These are phyloP conservation scores for human (Homo sapiens) DNA, from an alignment of 2,113 vertebrate genomes.

Conservation along the genomic window DNA sequence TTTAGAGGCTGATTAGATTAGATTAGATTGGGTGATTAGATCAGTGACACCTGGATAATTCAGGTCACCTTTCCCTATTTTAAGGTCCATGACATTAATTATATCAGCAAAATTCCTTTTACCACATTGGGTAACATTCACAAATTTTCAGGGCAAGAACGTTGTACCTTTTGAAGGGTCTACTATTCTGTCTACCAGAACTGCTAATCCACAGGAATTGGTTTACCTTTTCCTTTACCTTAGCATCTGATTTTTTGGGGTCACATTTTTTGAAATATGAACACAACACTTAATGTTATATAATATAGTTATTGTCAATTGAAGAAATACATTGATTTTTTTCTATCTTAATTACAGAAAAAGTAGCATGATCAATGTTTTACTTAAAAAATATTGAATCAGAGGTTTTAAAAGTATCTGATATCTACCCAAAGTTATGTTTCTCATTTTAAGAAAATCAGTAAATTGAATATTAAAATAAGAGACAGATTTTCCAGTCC, in stretches of 20 bases:
- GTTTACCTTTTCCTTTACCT: neutral
- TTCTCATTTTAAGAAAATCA: neutral
- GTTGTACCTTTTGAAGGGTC: accelerated
- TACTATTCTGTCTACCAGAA: neutral
- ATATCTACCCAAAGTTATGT: neutral
- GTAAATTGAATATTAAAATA: neutral
- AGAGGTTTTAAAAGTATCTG: neutral
- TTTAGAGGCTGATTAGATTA: neutral
- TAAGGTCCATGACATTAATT: neutral
- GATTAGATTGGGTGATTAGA: too few species aligned
- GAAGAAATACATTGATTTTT: neutral
- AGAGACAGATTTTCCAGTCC: neutral
- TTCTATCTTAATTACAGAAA: neutral
- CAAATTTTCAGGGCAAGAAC: neutral
- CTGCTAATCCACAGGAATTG: accelerated
- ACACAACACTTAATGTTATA: neutral
- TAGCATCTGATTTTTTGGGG: neutral
- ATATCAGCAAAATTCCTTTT: neutral
- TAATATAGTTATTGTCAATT: neutral
- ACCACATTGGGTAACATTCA: neutral
- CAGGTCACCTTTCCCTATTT: neutral
- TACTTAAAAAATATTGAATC: neutral
- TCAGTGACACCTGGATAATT: neutral
- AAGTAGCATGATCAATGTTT: neutral
- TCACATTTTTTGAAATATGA: neutral